Base-by-base conservation (phyloP, 2,797 vertebrate species). In the Sternarchorhynchus goeldii region DNA sequence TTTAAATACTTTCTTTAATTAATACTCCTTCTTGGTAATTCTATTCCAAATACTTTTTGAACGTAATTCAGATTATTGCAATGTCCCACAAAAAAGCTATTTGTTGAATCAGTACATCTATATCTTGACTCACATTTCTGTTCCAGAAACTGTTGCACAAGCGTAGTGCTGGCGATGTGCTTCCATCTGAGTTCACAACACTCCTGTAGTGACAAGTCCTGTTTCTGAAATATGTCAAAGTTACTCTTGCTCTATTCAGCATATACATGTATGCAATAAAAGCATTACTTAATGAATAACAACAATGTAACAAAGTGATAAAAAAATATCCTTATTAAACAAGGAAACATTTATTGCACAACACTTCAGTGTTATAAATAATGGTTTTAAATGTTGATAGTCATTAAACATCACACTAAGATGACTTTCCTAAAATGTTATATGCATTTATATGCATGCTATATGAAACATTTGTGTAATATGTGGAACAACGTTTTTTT, bases 91-190 rank as follows among this genome's bases (percentile, higher is more conserved):
- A 10, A 25, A 16, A 50, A 5, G 17, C 1, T 75, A 20, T 21
- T 6, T 39, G 10, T 32, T 55, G 5, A 65, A 65, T 34, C 36
- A 50, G 39, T 6, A 50, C 32, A 20, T 31, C 36, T 36, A 14
- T 56, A 32, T 67, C 39, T 39, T 76, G 58, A 78, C 59, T 2
- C 89, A 99, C 98, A 93, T 95, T 79, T 84, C 96, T 94, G 85
- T 85, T 96, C 98, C 98, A 99, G 91, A 95, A 99, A 89, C 90
- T 97, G 91, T 99, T 97, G 88, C 98, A 99, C 65, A 98, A 89
- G 39, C 97, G 92, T 77, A 94, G 14, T 0, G 94, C 96, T 73
- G 92, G 90, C 10, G 92, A 95, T 0, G 20, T 80, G 68, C 84
- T 88, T 4, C 84, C 88, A 41, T 89, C 70, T 0, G 34, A 8